phyloP scores from a whole-genome alignment of 2,113 vertebrate genomes.

The Archilochus colubris region DNA sequence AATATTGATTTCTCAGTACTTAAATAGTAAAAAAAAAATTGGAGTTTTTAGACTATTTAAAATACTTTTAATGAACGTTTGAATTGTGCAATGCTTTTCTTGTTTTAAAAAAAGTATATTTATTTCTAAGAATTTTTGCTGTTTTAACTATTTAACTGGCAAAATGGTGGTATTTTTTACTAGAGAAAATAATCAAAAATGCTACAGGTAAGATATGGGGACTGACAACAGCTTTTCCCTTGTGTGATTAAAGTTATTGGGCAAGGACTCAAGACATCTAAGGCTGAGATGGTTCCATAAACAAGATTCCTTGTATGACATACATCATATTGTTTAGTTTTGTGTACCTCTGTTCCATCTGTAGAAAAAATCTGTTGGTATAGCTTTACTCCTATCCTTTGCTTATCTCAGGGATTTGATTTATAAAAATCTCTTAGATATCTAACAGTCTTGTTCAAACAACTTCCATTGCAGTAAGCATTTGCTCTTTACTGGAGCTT shows the following conservation, averaged over 20 bases:
- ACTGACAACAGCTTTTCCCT: background rate
- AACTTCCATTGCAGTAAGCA: background rate
- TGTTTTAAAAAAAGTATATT: background rate
- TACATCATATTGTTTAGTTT: background rate
- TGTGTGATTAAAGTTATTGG: background rate
- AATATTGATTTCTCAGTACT: background rate
- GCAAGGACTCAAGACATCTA: background rate
- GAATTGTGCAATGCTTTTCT: background rate
- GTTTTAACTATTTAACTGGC: background rate
- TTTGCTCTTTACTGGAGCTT: background rate
- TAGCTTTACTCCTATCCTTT: background rate
- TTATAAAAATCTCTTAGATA: constrained; percentile 4
- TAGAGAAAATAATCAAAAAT: background rate
- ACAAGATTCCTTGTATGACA: background rate
- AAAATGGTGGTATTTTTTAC: background rate
- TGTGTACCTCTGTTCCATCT: background rate
- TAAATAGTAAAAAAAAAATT: background rate
- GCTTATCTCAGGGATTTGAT: background rate
- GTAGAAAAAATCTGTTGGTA: background rate
- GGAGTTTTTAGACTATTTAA: background rate
- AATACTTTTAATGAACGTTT: background rate
- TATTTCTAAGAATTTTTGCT: background rate
- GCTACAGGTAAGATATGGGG: fast-evolving
- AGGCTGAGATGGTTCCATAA: background rate
- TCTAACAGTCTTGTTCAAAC: constrained; percentile 19